Percentiles rank a stretch among this genome's conserved stretches.
phyloP scores from a whole-genome alignment of 2,113 vertebrate species.

The Carollia perspicillata region DNA sequence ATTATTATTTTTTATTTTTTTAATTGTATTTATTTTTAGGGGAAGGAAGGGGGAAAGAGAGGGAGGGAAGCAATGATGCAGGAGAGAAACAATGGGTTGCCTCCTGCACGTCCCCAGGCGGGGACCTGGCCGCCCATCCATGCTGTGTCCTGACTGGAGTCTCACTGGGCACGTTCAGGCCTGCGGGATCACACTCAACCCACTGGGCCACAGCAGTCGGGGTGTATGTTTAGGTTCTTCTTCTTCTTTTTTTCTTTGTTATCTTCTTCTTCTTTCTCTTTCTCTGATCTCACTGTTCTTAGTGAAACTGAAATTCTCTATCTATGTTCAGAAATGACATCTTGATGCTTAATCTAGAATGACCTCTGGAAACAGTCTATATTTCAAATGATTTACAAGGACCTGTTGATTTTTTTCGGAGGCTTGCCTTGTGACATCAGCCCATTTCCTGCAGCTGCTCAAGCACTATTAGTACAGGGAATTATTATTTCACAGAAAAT shows the following conservation, averaged over 20 bases:
- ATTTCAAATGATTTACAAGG: slow-evolving; percentile 18
- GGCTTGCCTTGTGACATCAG: background rate
- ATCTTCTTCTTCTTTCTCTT: background rate
- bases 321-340: background rate
- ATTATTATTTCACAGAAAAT: slow-evolving; percentile 18
- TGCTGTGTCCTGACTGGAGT: no score
- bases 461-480: background rate
- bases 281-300: background rate
- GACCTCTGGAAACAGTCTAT: background rate
- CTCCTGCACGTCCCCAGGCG: no score
- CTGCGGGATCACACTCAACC: no score
- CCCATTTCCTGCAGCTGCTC: background rate
- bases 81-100: no score
- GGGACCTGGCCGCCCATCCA: no score
- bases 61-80: no score
- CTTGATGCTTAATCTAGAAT: background rate
- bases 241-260: background rate
- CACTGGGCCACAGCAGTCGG: no score
- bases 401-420: background rate
- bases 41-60: no score
- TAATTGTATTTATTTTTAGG: no score
- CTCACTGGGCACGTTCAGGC: no score
- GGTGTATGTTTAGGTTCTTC: background rate
- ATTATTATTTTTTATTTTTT: background rate
- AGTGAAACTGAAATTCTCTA: background rate